Evolutionary conservation across 2,888 invertebrate genomes (phyloP), one percentile per base, ranked within the genome.

Genomic region (Agonopterix alstromeriana): DNA sequence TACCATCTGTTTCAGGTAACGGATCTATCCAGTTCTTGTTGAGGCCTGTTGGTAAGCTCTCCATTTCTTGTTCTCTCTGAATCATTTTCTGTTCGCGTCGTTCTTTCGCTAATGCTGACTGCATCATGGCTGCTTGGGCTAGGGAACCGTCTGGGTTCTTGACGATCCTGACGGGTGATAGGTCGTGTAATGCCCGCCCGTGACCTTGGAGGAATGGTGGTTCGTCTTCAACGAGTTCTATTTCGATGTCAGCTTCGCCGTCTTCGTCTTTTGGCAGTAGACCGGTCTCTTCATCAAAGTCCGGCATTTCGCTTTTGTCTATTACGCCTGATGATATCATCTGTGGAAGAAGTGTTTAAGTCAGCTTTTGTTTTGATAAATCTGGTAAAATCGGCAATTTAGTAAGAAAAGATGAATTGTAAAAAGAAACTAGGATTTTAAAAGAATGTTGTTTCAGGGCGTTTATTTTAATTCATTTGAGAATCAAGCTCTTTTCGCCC

Each of bases 101-200:
- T 75, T 99, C 99, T 71, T 99, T 99, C 0, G 99, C 96, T 42
- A 99, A 77, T 0, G 99, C 99, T 9, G 96, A 97, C 79, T 99
- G 99, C 98, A 98, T 99, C 97, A 99, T 98, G 0, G 99, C 99
- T 0, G 99, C 98, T 79, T 99, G 99, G 0, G 99, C 99, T 14
- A 99, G 82, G 0, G 98, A 98, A 0, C 99, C 99, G 77, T 99
- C 99, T 0, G 99, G 99, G 90, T 99, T 99, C 88, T 98, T 98
- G 0, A 99, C 97, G 57, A 99, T 98, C 57, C 95, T 86, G 2
- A 98, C 98, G 0, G 98, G 98, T 50, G 97, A 97, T 2, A 98
- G 89, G 73, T 98, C 98, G 57, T 97, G 95, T 0, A 97, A 80
- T 0, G 97, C 95, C 55, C 98, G 90, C 0, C 98, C 98, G 73